Evolutionary conservation across 2,797 vertebrate genomes (phyloP), one percentile per base, ranked within the genome.

Genomic region (Sebastes vulpes): DNA sequence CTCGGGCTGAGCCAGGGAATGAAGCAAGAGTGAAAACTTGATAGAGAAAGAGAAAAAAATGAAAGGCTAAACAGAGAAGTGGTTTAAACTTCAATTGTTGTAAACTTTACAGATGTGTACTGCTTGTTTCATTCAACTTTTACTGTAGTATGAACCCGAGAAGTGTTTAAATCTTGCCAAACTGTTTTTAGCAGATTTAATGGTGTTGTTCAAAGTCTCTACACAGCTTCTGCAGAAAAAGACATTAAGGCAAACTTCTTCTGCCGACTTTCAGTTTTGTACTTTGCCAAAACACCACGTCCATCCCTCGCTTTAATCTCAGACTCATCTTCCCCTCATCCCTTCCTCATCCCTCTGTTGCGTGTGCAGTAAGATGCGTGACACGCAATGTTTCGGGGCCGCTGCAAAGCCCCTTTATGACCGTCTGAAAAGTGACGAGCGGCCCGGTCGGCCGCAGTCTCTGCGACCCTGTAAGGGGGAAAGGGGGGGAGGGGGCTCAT

Each of bases 231-330:
- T 29, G 56, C 52, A 16, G 35, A 9, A 21, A 21, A 38, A n/a
- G 16, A 73, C 38, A 60, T 53, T 20, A 31, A 64, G 35, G 64
- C 21, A 1, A 56, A 73, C 69, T 56, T 64, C 77, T 71, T 64
- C 77, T 67, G 32, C 54, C 14, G 42, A 54, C 25, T 25, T 23
- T 69, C 72, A 4, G 46, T 79, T 65, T 67, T 72, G 8, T 35
- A 46, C 32, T 80, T 76, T 54, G 64, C 35, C 65, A 77, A 75
- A 87, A 77, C 81, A 32, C 81, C 76, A 60, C 21, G 8, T 54
- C 77, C 83, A 35, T 83, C 69, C 72, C 26, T 75, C 53, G 9
- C 67, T 82, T 77, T 93, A 87, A 92, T 93, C 89, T 85, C 67
- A 67, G 70, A 79, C 83, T 90, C 73, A 86, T 89, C 79, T 84